Conservation (phyloP, 2,797 vertebrate species). For the Galaxias olidus region DNA sequence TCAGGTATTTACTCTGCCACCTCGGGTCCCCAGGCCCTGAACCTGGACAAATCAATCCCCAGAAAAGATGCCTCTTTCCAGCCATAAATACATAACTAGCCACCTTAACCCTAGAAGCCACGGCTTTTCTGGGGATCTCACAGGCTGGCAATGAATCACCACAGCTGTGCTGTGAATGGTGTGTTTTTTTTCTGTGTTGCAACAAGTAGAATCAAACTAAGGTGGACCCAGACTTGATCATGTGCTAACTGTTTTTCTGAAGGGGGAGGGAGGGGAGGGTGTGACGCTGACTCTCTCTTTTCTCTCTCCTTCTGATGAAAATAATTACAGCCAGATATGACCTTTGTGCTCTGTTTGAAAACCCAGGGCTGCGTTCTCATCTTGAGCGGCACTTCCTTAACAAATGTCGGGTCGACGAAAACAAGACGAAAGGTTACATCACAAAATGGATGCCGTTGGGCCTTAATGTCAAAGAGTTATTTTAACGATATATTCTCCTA, state of each 20-base stretch:
- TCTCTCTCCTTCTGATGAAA: constrained; percentile 70
- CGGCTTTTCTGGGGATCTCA: constrained; percentile 48
- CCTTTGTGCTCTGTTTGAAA: constrained; percentile 71
- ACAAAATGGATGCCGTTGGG: constrained; percentile 68
- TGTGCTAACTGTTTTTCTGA: constrained; percentile 61
- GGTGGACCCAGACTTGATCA: constrained; percentile 52
- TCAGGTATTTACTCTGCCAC: constrained; percentile 99
- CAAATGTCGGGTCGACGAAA: constrained; percentile 78
- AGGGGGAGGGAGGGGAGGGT: constrained; percentile 25
- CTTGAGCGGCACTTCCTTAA: constrained; percentile 72
- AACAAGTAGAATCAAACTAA: constrained; percentile 55
- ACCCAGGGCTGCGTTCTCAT: constrained; percentile 60
- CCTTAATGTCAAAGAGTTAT: constrained; percentile 68
- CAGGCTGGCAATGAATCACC: constrained; percentile 72
- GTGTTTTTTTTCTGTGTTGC: constrained; percentile 31
- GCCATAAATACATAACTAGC: constrained; percentile 83
- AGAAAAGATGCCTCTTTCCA: constrained; percentile 84
- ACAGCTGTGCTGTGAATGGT: constrained; percentile 56
- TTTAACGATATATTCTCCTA: constrained; percentile 70
- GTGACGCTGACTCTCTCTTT: constrained; percentile 47
- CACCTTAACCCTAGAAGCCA: constrained; percentile 58
- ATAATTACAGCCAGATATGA: constrained; percentile 83
- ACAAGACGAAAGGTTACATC: constrained; percentile 75
- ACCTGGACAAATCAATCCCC: constrained; percentile 81
- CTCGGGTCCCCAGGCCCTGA: constrained; percentile 83